Conservation (phyloP, 2,113 vertebrate species). For the Sylvia atricapilla region DNA sequence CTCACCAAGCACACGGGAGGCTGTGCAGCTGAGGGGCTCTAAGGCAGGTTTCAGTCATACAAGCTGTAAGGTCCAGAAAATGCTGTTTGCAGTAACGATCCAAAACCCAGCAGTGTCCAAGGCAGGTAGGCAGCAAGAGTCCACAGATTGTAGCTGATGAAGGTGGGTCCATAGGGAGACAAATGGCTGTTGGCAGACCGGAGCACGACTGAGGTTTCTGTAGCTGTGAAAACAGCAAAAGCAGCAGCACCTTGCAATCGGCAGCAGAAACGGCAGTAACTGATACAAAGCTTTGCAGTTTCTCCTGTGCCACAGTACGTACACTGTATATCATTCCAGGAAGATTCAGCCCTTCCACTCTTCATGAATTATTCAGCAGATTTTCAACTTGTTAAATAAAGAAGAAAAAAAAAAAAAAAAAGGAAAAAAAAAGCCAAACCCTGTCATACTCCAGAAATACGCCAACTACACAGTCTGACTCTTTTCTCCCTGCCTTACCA, state of each 20-base stretch:
- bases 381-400: slow-evolving; percentile 71
- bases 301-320: slow-evolving; percentile 63
- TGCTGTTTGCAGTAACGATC: not conserved
- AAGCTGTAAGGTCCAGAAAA: not conserved
- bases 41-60: not conserved
- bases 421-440: not conserved
- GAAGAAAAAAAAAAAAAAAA: not conserved
- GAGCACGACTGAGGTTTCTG: not conserved
- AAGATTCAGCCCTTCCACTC: slow-evolving; percentile 71
- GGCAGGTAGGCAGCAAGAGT: not conserved
- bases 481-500: not conserved
- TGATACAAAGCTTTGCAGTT: slow-evolving; percentile 65
- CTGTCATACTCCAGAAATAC: slow-evolving; percentile 64
- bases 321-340: slow-evolving; percentile 67
- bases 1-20: not conserved
- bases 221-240: slow-evolving; percentile 15
- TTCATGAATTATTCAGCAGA: slow-evolving; percentile 81
- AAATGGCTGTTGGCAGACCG: not conserved
- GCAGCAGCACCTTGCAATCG: slow-evolving; percentile 53
- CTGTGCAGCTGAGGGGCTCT: not conserved
- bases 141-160: not conserved
- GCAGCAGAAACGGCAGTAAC: slow-evolving; percentile 57
- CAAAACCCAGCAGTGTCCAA: not conserved
- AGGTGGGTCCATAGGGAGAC: slow-evolving; percentile 1
- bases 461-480: slow-evolving; percentile 57